A percentile compares a stretch with the other conserved stretches of the same genome.
Evolutionary conservation across 2,797 vertebrate genomes (phyloP).

Genomic region (Simalia tracyae): DNA sequence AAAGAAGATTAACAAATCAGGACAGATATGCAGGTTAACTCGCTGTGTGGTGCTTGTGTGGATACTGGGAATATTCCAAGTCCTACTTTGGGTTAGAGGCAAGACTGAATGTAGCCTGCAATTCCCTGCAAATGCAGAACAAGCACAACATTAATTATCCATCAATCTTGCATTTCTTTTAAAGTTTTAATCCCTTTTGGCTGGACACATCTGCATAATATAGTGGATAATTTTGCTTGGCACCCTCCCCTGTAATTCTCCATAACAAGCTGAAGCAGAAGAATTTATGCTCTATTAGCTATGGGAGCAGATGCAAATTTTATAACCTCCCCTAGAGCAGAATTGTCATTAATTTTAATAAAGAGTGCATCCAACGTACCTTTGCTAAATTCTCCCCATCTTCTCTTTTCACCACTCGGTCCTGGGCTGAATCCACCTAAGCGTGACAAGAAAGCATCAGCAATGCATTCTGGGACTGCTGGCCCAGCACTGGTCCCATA

Average conservation of each 20-base stretch:
- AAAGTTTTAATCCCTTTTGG: neutral
- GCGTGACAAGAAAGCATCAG: neutral
- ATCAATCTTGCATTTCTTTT: neutral
- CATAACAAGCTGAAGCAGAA: neutral
- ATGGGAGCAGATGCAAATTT: neutral
- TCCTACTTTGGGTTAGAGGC: too few species aligned
- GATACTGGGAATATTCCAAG: neutral
- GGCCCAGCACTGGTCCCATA: fast-evolving
- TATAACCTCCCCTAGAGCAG: neutral
- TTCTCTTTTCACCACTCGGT: conserved; percentile 88
- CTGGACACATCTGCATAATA: neutral
- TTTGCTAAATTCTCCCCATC: conserved; percentile 91
- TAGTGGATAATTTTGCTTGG: too few species aligned
- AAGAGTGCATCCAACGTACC: conserved; percentile 67
- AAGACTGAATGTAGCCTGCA: neutral
- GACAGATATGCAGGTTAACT: too few species aligned
- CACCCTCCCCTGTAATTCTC: neutral
- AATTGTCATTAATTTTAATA: neutral
- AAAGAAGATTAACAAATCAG: neutral
- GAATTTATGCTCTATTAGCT: neutral
- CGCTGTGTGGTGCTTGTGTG: too few species aligned
- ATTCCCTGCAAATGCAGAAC: neutral
- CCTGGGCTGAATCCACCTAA: conserved; percentile 88
- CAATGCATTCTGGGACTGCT: too few species aligned
- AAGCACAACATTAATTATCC: neutral